Conservation (phyloP, 2,888 invertebrate genomes). For the Carabus problematicus region DNA sequence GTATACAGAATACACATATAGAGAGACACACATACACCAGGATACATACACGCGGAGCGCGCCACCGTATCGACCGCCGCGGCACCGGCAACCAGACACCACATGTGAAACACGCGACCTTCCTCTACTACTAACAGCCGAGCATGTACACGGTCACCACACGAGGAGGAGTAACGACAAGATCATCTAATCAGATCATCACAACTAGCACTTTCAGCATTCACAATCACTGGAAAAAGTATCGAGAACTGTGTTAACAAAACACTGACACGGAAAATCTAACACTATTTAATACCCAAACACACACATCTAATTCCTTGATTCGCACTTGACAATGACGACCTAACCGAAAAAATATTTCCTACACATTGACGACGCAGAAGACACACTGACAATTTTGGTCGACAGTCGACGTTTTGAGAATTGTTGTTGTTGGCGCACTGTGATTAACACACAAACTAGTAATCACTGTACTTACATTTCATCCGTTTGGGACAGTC, state of each 20-base stretch:
- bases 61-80: constrained; percentile 18
- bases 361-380: too few relatives aligned
- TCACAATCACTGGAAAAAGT: too few relatives aligned
- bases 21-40: too few relatives aligned
- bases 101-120: constrained; percentile 18
- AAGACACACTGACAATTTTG: too few relatives aligned
- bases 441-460: background rate
- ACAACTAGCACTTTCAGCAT: background rate
- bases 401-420: too few relatives aligned
- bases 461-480: constrained; percentile 56
- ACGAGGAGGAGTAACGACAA: background rate
- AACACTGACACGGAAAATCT: too few relatives aligned
- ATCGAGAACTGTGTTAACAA: too few relatives aligned
- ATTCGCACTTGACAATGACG: too few relatives aligned
- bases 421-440: background rate
- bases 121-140: constrained; percentile 1
- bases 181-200: background rate
- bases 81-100: constrained; percentile 10
- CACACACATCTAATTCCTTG: too few relatives aligned
- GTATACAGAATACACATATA: background rate
- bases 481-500: constrained; percentile 64
- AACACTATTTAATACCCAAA: too few relatives aligned
- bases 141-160: constrained; percentile 2
- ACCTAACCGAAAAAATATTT: too few relatives aligned
- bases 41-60: constrained; percentile 9